Conservation (phyloP, 2,113 vertebrate species). For the Phalacrocorax pelagicus region DNA sequence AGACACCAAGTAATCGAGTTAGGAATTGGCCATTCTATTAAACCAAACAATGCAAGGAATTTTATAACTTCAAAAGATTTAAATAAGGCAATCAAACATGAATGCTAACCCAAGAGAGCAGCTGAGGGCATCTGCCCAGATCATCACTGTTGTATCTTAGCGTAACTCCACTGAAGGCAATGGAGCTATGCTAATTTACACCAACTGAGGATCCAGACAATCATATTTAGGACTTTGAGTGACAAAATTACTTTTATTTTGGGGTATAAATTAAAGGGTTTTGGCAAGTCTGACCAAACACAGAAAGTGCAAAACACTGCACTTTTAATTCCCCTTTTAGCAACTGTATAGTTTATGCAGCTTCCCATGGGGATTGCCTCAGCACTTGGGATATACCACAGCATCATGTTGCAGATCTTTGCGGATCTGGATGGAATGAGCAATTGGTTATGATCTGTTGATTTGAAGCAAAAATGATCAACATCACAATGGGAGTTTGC, state of each 20-base stretch:
- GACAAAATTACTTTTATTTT: conserved; percentile 1
- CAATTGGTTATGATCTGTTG: conserved; percentile 52
- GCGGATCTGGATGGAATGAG: conserved; percentile 65
- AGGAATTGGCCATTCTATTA: conserved; percentile 29
- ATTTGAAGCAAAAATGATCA: conserved; percentile 60
- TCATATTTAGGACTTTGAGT: not conserved
- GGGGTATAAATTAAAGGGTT: not conserved
- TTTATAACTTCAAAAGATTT: conserved; percentile 35
- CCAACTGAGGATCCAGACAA: conserved; percentile 51
- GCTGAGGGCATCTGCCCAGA: conserved; percentile 56
- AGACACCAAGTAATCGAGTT: conserved; percentile 18
- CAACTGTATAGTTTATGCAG: conserved; percentile 27
- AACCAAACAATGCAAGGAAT: conserved; percentile 39
- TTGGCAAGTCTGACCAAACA: conserved; percentile 65
- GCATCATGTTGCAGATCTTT: conserved; percentile 71
- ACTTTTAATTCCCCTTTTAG: conserved; percentile 34
- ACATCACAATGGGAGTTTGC: conserved; percentile 51
- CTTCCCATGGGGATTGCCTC: conserved; percentile 57
- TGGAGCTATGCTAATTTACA: conserved; percentile 50
- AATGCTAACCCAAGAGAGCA: conserved; percentile 65
- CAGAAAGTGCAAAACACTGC: conserved; percentile 29
- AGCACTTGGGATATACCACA: conserved; percentile 71
- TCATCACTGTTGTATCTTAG: conserved; percentile 57
- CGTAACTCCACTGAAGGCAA: conserved; percentile 34
- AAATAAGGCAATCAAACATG: conserved; percentile 60